phyloP scores from a whole-genome alignment of 2,113 vertebrate genomes.

The Corythornis madagascariensis region DNA sequence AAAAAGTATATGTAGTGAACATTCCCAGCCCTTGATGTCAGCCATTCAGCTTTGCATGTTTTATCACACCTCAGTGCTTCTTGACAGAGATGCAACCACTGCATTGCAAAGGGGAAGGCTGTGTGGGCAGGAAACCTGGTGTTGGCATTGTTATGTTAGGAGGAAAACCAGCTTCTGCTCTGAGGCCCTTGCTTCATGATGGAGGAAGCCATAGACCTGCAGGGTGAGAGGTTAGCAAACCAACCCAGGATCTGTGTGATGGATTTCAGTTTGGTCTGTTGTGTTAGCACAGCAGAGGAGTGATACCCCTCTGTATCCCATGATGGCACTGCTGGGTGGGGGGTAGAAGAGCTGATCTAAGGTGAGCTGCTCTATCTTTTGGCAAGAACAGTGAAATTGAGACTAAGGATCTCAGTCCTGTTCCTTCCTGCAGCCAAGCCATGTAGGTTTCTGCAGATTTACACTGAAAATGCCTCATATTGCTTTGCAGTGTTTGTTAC shows the following conservation, averaged over 20 bases:
- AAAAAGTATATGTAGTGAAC: not conserved
- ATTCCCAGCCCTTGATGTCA: not conserved
- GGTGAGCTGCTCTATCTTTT: not conserved
- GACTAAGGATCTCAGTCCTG: not conserved
- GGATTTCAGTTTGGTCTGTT: not conserved
- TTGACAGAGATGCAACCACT: not conserved
- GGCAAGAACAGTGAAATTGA: not conserved
- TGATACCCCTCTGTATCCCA: accelerated
- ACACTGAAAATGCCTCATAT: not conserved
- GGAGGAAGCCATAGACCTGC: not conserved
- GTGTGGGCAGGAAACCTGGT: not conserved
- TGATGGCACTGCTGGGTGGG: not conserved
- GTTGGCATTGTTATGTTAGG: not conserved
- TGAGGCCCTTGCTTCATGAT: not conserved
- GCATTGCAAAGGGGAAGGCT: not conserved
- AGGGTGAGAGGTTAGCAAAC: not conserved
- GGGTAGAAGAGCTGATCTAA: not conserved
- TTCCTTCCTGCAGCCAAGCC: not conserved
- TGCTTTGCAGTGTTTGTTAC: not conserved
- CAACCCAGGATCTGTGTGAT: not conserved
- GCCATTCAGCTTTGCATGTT: not conserved
- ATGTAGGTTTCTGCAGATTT: not conserved
- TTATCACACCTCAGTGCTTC: not conserved
- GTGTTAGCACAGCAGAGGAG: not conserved
- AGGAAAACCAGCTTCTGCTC: not conserved